phyloP scores from a whole-genome alignment of 2,797 vertebrate species.

The Picus viridis region DNA sequence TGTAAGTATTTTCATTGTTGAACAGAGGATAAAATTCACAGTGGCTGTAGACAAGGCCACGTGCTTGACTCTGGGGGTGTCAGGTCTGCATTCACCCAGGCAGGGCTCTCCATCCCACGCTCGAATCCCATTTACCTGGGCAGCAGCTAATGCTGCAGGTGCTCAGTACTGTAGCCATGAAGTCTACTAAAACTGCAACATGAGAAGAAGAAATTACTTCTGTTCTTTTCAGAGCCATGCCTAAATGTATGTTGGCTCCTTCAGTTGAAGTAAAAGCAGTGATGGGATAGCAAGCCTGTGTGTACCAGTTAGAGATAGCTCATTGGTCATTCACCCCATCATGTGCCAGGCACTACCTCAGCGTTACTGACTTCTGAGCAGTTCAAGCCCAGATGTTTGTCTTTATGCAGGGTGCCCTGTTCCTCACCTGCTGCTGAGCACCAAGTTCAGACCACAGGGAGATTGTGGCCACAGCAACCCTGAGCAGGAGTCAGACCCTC shows the following conservation, averaged over 20 bases:
- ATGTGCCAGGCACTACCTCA: not conserved
- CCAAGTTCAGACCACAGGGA: not conserved
- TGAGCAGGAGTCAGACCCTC: not conserved
- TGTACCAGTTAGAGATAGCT: not conserved
- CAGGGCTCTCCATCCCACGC: not conserved
- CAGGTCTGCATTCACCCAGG: not conserved
- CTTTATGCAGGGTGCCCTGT: no score
- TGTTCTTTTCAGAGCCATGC: not conserved
- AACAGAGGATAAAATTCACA: not conserved
- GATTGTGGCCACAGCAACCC: rapidly evolving
- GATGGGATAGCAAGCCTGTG: not conserved
- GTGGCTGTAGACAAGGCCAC: rapidly evolving
- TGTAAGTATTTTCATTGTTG: rapidly evolving
- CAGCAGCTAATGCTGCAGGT: not conserved
- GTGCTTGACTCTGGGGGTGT: rapidly evolving
- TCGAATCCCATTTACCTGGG: rapidly evolving
- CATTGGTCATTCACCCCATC: not conserved
- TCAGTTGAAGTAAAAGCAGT: not conserved
- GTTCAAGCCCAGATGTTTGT: rapidly evolving
- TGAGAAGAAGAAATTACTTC: rapidly evolving
- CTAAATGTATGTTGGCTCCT: not conserved
- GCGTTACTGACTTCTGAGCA: rapidly evolving
- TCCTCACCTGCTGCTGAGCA: not conserved
- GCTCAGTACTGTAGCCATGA: rapidly evolving
- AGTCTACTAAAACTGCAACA: rapidly evolving